These are phyloP conservation scores for Apostichopus japonicus DNA, from an alignment of 35 echinoderm and acorn worm species.

Conservation along the genomic window DNA sequence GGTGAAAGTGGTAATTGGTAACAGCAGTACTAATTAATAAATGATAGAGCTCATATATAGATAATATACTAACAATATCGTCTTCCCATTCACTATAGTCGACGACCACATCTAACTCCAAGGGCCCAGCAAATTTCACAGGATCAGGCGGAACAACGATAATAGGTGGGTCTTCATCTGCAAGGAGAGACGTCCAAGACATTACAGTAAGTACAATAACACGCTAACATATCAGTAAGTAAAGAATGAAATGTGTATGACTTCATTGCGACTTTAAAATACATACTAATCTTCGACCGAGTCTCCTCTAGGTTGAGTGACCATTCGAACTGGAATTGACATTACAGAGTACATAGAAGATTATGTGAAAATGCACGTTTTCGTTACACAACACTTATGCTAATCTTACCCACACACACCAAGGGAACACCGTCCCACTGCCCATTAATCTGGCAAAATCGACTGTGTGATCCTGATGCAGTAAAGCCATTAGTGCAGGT, in stretches of 20 bases:
- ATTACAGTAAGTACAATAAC: not conserved
- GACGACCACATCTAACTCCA: not conserved
- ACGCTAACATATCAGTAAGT: not conserved
- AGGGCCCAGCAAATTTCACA: not conserved
- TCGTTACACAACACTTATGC: no score
- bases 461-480: not conserved
- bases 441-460: not conserved
- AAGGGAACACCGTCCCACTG: slow-evolving; percentile 1
- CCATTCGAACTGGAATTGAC: no score
- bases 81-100: not conserved
- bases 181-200: not conserved
- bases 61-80: not conserved
- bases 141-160: not conserved
- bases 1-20: no score
- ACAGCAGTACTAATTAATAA: no score
- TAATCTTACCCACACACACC: not conserved
- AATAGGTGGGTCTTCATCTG: not conserved
- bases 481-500: not conserved
- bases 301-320: no score
- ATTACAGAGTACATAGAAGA: no score
- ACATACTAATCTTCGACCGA: no score
- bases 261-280: no score
- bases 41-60: not conserved
- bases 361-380: no score
- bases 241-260: no score